Evolutionary conservation across 30 jellyfish, hydroid and myxozoan genomes (phyloP).

Genomic region (Phacellophora camtschatica): DNA sequence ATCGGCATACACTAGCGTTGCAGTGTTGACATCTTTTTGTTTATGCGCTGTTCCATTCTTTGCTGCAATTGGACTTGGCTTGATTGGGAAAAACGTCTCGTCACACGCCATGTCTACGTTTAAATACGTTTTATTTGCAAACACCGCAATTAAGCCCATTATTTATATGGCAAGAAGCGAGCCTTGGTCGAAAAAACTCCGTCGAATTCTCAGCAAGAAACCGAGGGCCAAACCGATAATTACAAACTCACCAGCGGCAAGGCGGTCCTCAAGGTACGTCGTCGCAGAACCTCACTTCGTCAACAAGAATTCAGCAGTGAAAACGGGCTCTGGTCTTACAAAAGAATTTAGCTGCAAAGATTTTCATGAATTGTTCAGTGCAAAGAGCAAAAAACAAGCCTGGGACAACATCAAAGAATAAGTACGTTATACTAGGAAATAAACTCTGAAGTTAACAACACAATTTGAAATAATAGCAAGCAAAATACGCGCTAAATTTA

Average conservation of each 20-base stretch:
- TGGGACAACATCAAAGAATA: not conserved
- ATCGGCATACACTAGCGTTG: slow-evolving; percentile 65
- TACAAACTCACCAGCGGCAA: slow-evolving; percentile 22
- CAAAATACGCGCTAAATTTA: no score
- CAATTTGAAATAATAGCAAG: no score
- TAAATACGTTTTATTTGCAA: slow-evolving; percentile 13
- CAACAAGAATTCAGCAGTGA: not conserved
- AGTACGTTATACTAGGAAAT: no score
- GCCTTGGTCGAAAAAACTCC: slow-evolving; percentile 43
- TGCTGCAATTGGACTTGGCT: not conserved
- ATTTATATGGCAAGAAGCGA: slow-evolving; percentile 57
- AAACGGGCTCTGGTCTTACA: not conserved
- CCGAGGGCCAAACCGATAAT: not conserved
- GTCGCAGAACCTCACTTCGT: not conserved
- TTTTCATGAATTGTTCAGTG: slow-evolving; percentile 24
- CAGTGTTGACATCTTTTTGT: slow-evolving; percentile 41
- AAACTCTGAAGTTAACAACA: no score
- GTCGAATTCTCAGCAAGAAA: not conserved
- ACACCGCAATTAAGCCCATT: slow-evolving; percentile 55
- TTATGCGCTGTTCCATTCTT: slow-evolving; percentile 48
- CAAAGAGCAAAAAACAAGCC: slow-evolving; percentile 12
- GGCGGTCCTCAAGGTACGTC: slow-evolving; percentile 30
- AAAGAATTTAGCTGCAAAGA: slow-evolving; percentile 16
- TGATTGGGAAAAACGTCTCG: slow-evolving; percentile 12
- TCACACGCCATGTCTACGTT: slow-evolving; percentile 23